Conservation (phyloP, 2,113 vertebrate genomes). For the Panthera uncia region DNA sequence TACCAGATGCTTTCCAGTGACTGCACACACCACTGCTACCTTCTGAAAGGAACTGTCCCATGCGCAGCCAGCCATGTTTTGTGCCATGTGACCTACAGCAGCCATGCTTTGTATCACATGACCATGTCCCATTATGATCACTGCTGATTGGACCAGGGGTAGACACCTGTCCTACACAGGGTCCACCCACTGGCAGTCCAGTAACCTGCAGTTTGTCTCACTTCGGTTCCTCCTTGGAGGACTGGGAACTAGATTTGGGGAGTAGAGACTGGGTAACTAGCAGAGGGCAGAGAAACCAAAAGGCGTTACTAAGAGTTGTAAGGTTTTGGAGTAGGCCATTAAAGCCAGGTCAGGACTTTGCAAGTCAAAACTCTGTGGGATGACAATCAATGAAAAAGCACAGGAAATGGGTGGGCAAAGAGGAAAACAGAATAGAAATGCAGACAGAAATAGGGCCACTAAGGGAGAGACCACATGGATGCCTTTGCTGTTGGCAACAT, state of each 20-base stretch:
- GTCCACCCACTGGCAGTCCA: background rate
- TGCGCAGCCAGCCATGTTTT: background rate
- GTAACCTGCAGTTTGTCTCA: background rate
- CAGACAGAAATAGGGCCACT: background rate
- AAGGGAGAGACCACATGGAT: background rate
- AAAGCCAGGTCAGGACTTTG: background rate
- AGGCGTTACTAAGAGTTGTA: background rate
- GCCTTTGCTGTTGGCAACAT: background rate
- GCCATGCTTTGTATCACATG: background rate
- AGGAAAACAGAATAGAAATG: background rate
- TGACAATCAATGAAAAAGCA: background rate
- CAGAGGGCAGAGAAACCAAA: background rate
- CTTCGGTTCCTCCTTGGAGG: background rate
- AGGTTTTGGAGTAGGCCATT: background rate
- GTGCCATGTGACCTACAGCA: background rate
- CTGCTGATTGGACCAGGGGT: background rate
- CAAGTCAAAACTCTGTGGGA: background rate
- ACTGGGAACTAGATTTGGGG: background rate
- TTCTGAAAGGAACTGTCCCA: background rate
- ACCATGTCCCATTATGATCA: background rate
- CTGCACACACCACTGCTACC: background rate
- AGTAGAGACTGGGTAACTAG: background rate
- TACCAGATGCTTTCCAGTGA: background rate
- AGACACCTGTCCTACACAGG: background rate
- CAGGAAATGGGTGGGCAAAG: background rate